Percentiles rank a stretch among this genome's conserved stretches.
Conservation (phyloP, 2,113 vertebrate genomes). For the Tiliqua scincoides region DNA sequence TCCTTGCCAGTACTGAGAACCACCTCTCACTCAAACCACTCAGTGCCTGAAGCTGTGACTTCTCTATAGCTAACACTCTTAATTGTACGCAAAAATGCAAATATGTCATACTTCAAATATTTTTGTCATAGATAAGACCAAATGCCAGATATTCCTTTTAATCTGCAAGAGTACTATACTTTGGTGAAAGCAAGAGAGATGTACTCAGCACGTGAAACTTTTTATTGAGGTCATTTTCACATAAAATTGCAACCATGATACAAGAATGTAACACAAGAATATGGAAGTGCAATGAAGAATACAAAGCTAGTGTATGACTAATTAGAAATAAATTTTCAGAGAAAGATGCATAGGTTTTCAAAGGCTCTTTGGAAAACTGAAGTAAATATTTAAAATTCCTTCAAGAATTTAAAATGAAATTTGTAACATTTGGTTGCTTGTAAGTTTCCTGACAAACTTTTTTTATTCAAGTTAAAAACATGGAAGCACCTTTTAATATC, state of each 20-base stretch:
- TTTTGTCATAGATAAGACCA: not conserved
- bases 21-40: not conserved
- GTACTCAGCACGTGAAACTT: constrained; percentile 74
- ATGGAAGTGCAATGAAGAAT: constrained; percentile 75
- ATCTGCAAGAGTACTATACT: not conserved
- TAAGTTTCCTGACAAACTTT: constrained; percentile 70
- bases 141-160: not conserved
- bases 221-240: constrained; percentile 85
- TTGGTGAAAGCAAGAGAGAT: constrained; percentile 34
- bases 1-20: not conserved
- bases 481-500: constrained; percentile 78
- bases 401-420: constrained; percentile 67
- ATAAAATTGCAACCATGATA: constrained; percentile 78
- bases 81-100: too few species aligned
- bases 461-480: constrained; percentile 83
- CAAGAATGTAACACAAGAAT: constrained; percentile 76
- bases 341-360: constrained; percentile 72
- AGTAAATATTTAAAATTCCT: constrained; percentile 65
- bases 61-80: not conserved
- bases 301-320: constrained; percentile 76
- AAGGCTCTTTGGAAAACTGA: constrained; percentile 65
- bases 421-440: constrained; percentile 67
- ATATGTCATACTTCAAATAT: not conserved
- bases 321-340: constrained; percentile 78
- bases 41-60: too few species aligned